These are phyloP conservation scores for Mizuhopecten yessoensis DNA, from an alignment of 1,140 invertebrate genomes.

Conservation along the genomic window DNA sequence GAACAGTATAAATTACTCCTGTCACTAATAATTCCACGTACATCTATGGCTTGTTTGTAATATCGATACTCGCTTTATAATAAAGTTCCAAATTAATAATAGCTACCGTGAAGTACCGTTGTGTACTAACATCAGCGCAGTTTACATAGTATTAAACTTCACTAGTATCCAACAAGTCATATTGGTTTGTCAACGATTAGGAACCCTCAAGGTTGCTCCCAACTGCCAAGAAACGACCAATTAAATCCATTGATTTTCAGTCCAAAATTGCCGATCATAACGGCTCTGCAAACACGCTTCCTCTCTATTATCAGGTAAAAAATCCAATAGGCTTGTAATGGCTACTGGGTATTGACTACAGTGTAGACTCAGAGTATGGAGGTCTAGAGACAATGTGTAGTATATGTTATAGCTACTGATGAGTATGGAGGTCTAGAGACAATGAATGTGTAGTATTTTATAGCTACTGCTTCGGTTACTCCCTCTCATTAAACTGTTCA, in stretches of 20 bases:
- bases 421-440: not conserved
- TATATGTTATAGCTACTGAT: too few relatives aligned
- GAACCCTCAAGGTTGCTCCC: not conserved
- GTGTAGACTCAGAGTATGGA: not conserved
- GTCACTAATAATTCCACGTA: not conserved
- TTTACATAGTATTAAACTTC: not conserved
- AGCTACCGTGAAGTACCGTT: not conserved
- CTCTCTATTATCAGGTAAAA: not conserved
- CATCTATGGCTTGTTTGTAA: not conserved
- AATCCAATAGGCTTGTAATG: not conserved
- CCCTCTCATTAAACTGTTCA: too few relatives aligned
- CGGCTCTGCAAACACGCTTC: slow-evolving; percentile 4
- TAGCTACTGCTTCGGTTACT: too few relatives aligned
- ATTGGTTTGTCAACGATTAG: slow-evolving; percentile 9
- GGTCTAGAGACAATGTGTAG: not conserved
- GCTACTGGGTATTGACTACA: too few relatives aligned
- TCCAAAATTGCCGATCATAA: not conserved
- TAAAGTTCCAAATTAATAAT: not conserved
- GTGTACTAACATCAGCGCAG: not conserved
- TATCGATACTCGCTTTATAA: not conserved
- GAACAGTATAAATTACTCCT: not conserved
- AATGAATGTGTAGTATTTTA: not conserved
- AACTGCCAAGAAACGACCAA: not conserved
- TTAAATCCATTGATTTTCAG: slow-evolving; percentile 9
- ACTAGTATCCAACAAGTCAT: not conserved